phyloP scores from a whole-genome alignment of 2,113 vertebrate genomes.

The Leptosomus discolor region DNA sequence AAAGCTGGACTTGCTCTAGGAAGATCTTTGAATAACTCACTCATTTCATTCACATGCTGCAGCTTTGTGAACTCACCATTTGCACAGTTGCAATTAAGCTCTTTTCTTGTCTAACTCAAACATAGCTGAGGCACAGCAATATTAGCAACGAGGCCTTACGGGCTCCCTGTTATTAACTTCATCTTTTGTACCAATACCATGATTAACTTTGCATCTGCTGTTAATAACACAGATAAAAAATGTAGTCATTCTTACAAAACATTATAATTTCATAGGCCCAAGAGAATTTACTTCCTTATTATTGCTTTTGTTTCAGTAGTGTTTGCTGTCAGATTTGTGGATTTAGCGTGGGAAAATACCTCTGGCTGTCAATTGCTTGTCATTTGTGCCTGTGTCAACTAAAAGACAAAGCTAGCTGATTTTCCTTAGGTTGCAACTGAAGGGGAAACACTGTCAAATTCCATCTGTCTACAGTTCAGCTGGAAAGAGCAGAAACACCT shows the following conservation, averaged over 20 bases:
- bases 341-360: conserved; percentile 7
- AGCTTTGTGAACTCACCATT: not conserved
- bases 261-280: not conserved
- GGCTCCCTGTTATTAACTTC: not conserved
- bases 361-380: conserved; percentile 29
- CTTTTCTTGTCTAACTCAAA: not conserved
- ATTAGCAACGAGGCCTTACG: not conserved
- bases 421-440: conserved; percentile 30
- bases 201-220: conserved; percentile 30
- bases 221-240: not conserved
- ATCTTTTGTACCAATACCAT: not conserved
- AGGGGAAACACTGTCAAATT: conserved; percentile 41
- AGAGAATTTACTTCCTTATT: not conserved
- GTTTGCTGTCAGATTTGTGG: not conserved
- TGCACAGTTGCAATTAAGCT: not conserved
- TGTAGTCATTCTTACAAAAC: not conserved
- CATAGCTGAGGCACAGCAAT: not conserved
- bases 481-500: conserved; percentile 46
- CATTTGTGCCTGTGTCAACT: not conserved
- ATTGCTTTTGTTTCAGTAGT: not conserved
- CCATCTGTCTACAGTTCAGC: conserved; percentile 35
- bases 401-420: conserved; percentile 43
- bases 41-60: not conserved
- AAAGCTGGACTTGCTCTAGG: not conserved
- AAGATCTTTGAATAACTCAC: not conserved